phyloP scores from a whole-genome alignment of 2,888 invertebrate genomes.

The Philereme vetulata region DNA sequence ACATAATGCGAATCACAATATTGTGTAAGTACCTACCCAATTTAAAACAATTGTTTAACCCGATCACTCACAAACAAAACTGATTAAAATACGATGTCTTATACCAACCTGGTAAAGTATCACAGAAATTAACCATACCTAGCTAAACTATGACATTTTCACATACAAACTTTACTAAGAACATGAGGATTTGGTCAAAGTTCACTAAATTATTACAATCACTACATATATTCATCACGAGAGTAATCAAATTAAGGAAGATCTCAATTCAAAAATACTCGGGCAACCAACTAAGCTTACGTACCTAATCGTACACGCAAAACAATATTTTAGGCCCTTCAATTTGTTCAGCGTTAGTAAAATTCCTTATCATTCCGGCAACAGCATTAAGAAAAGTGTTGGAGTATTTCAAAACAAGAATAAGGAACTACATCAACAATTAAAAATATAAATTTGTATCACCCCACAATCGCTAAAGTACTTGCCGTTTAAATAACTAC shows the following conservation, averaged over 20 bases:
- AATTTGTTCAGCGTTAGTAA: conserved; percentile 9
- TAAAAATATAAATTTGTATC: conserved; percentile 8
- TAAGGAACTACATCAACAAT: conserved; percentile 10
- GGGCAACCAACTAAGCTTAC: conserved; percentile 57
- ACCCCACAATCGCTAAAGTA: conserved; percentile 7
- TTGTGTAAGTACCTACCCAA: conserved; percentile 11
- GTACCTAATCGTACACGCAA: conserved; percentile 35
- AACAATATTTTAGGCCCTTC: conserved; percentile 39
- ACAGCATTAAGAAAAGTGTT: conserved; percentile 9
- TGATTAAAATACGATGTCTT: conserved; percentile 67
- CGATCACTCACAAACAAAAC: conserved; percentile 18
- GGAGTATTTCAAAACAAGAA: conserved; percentile 2
- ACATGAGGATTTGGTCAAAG: conserved; percentile 69
- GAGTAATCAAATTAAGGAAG: conserved; percentile 43
- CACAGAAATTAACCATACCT: conserved; percentile 82
- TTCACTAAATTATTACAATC: conserved; percentile 38
- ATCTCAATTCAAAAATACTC: conserved; percentile 43
- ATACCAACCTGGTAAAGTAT: conserved; percentile 82
- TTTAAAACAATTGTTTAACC: conserved; percentile 11
- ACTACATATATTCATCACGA: conserved; percentile 42
- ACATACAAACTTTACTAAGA: conserved; percentile 64
- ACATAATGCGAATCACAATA: neutral
- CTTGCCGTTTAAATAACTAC: conserved; percentile 14
- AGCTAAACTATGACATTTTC: conserved; percentile 77
- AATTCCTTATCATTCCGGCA: neutral